A percentile compares a stretch with the other conserved stretches of the same genome.
Conservation (phyloP, 2,888 invertebrate species). For the Malthinus flaveolus region DNA sequence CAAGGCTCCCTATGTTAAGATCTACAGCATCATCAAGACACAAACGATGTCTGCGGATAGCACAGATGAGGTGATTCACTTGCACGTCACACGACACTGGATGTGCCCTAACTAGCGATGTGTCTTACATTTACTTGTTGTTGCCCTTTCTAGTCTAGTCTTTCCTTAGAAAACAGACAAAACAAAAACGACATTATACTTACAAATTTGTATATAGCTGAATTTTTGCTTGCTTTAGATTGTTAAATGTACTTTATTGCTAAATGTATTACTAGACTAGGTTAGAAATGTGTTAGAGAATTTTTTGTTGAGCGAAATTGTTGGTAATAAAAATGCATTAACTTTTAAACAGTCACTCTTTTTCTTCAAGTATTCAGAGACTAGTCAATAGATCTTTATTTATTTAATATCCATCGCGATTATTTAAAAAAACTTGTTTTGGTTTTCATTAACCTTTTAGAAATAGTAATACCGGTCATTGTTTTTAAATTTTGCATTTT, state of each 20-base stretch:
- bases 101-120: conserved; percentile 22
- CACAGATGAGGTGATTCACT: conserved; percentile 52
- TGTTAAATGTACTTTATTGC: conserved; percentile 10
- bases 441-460: too few relatives aligned
- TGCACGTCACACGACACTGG: conserved; percentile 32
- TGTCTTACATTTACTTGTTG: conserved; percentile 14
- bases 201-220: conserved; percentile 9
- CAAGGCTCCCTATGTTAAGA: conserved; percentile 96
- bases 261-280: conserved; percentile 19
- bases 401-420: too few relatives aligned
- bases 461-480: too few relatives aligned
- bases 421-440: too few relatives aligned
- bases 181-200: conserved; percentile 3
- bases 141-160: conserved; percentile 23
- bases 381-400: too few relatives aligned
- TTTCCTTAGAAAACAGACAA: conserved; percentile 15
- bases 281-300: conserved; percentile 14
- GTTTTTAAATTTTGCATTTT: too few relatives aligned
- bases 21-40: conserved; percentile 95
- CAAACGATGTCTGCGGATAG: conserved; percentile 76
- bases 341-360: too few relatives aligned
- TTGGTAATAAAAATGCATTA: too few relatives aligned
- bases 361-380: too few relatives aligned
- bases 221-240: conserved; percentile 19
- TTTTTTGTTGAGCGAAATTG: neutral